Evolutionary conservation across 1,140 invertebrate species (phyloP).

Genomic region (Venturia canescens): DNA sequence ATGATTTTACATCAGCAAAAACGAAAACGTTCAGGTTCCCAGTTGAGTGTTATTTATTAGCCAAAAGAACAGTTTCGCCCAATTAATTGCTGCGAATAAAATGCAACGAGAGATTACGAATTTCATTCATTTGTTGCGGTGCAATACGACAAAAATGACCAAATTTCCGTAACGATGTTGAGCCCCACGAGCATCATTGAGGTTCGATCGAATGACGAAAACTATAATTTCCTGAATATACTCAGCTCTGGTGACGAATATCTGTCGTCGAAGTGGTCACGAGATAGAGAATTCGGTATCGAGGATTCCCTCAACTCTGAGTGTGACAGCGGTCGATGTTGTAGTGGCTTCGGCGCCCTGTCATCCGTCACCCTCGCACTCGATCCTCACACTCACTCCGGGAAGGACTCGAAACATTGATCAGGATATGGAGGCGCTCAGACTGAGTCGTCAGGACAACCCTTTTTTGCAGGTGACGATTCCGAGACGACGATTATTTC

Average conservation of each 20-base stretch:
- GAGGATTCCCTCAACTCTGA: conserved; percentile 77
- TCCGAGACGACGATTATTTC: not conserved
- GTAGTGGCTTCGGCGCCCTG: conserved; percentile 67
- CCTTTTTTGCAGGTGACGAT: conserved; percentile 86
- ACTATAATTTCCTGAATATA: conserved; percentile 40
- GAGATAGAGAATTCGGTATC: conserved; percentile 68
- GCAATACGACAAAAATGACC: too few relatives aligned
- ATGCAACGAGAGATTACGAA: too few relatives aligned
- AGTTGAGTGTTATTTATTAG: too few relatives aligned
- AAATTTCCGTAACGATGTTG: too few relatives aligned
- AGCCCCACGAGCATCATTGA: too few relatives aligned
- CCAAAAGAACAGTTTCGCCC: too few relatives aligned
- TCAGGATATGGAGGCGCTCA: conserved; percentile 88
- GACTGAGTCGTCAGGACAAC: conserved; percentile 88
- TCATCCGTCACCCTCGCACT: conserved; percentile 77
- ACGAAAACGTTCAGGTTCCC: too few relatives aligned
- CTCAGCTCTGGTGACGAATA: conserved; percentile 65
- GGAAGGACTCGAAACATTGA: conserved; percentile 87
- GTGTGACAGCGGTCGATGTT: conserved; percentile 76
- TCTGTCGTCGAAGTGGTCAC: conserved; percentile 63
- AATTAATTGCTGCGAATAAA: too few relatives aligned
- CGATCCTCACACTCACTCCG: conserved; percentile 83
- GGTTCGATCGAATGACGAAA: not conserved
- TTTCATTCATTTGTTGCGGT: too few relatives aligned
- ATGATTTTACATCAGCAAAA: too few relatives aligned